Conservation (phyloP, 2,797 vertebrate genomes). For the Capromys pilorides region DNA sequence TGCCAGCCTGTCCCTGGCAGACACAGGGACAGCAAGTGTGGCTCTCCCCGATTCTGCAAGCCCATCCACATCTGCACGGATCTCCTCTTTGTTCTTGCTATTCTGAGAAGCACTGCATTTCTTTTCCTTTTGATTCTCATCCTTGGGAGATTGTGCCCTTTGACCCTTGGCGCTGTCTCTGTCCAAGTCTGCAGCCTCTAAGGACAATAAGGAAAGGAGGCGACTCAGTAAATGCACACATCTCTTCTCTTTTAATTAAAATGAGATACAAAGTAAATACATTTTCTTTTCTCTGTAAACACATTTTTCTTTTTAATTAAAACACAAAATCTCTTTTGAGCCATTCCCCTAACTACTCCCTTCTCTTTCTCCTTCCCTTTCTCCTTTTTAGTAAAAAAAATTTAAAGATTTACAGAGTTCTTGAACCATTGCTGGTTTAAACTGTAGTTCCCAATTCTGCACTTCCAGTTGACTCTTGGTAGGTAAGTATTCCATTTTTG, state of each 20-base stretch:
- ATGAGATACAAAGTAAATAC: background rate
- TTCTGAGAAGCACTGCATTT: background rate
- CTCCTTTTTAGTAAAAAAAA: conserved; percentile 12
- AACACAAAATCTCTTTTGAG: background rate
- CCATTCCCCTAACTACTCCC: background rate
- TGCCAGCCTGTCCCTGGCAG: background rate
- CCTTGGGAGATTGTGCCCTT: background rate
- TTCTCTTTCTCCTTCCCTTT: background rate
- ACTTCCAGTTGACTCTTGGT: background rate
- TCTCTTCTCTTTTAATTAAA: background rate
- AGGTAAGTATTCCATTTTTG: background rate
- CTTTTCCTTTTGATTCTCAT: background rate
- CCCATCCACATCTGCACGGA: background rate
- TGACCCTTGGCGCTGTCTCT: background rate
- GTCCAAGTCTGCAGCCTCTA: background rate
- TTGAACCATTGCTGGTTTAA: background rate
- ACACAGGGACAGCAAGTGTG: background rate
- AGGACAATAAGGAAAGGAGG: background rate
- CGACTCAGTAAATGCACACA: background rate
- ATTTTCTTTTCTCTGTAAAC: background rate
- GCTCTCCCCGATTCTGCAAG: background rate
- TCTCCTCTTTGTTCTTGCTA: conserved; percentile 27
- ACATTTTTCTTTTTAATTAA: background rate
- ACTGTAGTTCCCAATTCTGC: background rate
- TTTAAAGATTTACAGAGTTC: background rate